Conservation (phyloP, 2,797 vertebrate genomes). For the Trachops cirrhosus region DNA sequence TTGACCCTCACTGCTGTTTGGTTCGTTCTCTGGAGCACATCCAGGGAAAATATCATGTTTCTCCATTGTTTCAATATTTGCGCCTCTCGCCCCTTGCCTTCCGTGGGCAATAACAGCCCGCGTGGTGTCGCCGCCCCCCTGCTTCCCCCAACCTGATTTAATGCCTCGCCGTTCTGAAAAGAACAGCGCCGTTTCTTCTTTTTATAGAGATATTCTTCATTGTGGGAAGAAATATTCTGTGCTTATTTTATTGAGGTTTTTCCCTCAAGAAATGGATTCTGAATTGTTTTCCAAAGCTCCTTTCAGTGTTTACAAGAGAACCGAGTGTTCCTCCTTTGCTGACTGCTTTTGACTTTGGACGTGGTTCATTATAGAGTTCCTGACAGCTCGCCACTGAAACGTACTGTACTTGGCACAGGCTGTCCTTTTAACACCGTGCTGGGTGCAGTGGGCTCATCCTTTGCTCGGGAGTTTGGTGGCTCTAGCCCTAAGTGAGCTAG, state of each 20-base stretch:
- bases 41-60: background rate
- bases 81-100: background rate
- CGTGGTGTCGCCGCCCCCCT: background rate
- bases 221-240: conserved; percentile 17
- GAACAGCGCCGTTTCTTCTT: background rate
- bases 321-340: conserved; percentile 18
- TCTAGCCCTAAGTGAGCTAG: background rate
- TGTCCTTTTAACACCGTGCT: background rate
- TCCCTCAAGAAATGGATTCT: conserved; percentile 21
- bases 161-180: conserved; percentile 1
- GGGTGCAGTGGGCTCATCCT: background rate
- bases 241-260: conserved; percentile 38
- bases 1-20: background rate
- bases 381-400: background rate
- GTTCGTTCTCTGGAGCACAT: background rate
- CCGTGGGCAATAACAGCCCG: background rate
- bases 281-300: background rate
- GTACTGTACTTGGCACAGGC: background rate
- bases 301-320: conserved; percentile 34
- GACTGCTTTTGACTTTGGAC: background rate
- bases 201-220: conserved; percentile 30
- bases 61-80: background rate
- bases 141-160: background rate
- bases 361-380: conserved; percentile 6
- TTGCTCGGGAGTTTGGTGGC: background rate